Evolutionary conservation across 2,888 invertebrate species (phyloP), one percentile per base, ranked within the genome.

Genomic region (Zygaena filipendulae): DNA sequence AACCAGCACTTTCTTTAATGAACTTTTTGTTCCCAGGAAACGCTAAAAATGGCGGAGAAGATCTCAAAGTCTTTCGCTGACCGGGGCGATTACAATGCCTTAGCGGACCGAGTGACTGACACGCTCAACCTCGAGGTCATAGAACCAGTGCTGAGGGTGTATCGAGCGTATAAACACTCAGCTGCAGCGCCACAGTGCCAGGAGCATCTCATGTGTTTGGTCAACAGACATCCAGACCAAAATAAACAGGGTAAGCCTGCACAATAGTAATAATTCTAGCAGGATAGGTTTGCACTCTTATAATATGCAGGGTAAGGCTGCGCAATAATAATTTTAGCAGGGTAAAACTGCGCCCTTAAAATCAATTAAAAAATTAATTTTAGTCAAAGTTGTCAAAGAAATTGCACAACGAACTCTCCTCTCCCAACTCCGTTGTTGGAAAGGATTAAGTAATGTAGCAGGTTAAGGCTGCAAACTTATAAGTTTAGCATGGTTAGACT

Each of bases 91-190:
- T 84, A 90, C 45, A 83, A 84, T 45, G 87, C 88, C 31, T 67
- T 92, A 5, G 89, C 89, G 7, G 87, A 88, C 57, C 85, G 87
- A 45, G 60, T 93, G 35, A 89, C 91, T 1, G 90, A 92, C 52
- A 87, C 90, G 1, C 82, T 93, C 26, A 92, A 92, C 62, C 68
- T 91, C 49, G 92, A 92, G 66, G 84, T 92, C 33, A 89, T 92
- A 27, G 90, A 91, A 53, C 92, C 92, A 0, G 83, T 92, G 13
- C 82, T 91, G n/a, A 83, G 91, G 58, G 89, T 91, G 8, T 90
- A 91, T 75, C 74, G 92, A 26, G 92, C 91, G 1, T 92, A 89
- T 69, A 84, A 87, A 49, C 92, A 88, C 68, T 85, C 87, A 0
- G 68, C 82, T 2, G 81, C 83, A 45, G 81, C 84, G 13, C 89